Conservation (phyloP, 2,888 invertebrate genomes). For the Philonicus albiceps region DNA sequence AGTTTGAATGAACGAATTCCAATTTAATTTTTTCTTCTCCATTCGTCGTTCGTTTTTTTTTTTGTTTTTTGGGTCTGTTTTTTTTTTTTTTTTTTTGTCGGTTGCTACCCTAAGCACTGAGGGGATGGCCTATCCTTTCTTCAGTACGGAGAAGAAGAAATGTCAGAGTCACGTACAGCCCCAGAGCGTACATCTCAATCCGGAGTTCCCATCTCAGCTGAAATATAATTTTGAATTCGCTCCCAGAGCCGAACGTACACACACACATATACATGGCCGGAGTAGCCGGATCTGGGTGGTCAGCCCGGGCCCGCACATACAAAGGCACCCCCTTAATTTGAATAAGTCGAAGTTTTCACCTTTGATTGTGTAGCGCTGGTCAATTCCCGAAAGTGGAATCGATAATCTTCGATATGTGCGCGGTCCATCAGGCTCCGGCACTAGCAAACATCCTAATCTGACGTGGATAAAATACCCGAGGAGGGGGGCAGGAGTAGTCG, state of each 20-base stretch:
- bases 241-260: not conserved
- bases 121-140: conserved; percentile 27
- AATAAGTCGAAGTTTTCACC: conserved; percentile 18
- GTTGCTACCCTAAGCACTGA: not conserved
- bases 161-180: conserved; percentile 38
- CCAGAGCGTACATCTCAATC: conserved; percentile 37
- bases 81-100: not conserved
- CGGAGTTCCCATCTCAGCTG: not conserved
- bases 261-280: not conserved
- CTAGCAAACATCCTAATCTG: conserved; percentile 26
- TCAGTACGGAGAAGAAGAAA: conserved; percentile 6
- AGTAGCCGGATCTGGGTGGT: not conserved
- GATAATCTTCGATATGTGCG: conserved; percentile 52
- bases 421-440: conserved; percentile 44
- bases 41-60: not conserved
- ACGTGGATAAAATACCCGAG: conserved; percentile 3
- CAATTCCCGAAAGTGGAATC: conserved; percentile 51
- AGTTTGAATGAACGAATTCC: conserved; percentile 25
- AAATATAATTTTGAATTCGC: conserved; percentile 31
- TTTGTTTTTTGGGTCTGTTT: not conserved
- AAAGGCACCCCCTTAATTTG: not conserved
- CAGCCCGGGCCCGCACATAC: not conserved
- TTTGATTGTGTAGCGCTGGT: conserved; percentile 48
- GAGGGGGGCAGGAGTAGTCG: not conserved
- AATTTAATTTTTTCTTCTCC: conserved; percentile 34